Conservation (phyloP, 2,797 vertebrate species). For the Chanos chanos region DNA sequence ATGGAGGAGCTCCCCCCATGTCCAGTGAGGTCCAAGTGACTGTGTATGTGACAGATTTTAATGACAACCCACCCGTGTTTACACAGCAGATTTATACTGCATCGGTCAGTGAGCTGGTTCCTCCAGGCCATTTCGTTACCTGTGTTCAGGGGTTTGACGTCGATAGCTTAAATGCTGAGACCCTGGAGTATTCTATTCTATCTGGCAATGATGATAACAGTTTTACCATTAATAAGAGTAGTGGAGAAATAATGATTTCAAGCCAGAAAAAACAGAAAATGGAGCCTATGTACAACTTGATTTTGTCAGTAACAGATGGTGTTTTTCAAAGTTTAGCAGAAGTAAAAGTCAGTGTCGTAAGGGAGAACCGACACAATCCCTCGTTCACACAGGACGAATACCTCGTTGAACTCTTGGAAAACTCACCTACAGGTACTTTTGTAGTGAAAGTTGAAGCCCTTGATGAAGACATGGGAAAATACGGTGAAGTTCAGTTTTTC, state of each 20-base stretch:
- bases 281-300: slow-evolving; percentile 67
- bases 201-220: slow-evolving; percentile 76
- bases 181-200: slow-evolving; percentile 75
- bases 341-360: slow-evolving; percentile 66
- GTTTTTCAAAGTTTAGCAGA: slow-evolving; percentile 77
- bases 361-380: slow-evolving; percentile 77
- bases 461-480: slow-evolving; percentile 72
- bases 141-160: slow-evolving; percentile 76
- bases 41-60: slow-evolving; percentile 73
- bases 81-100: slow-evolving; percentile 73
- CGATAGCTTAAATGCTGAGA: slow-evolving; percentile 66
- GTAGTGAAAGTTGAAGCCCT: slow-evolving; percentile 71
- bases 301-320: slow-evolving; percentile 78
- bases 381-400: slow-evolving; percentile 75
- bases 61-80: slow-evolving; percentile 79
- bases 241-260: slow-evolving; percentile 73
- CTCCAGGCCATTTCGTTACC: slow-evolving; percentile 76
- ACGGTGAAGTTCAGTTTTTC: slow-evolving; percentile 71
- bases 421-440: slow-evolving; percentile 70
- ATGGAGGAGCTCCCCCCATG: slow-evolving; percentile 72
- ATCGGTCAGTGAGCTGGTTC: slow-evolving; percentile 71
- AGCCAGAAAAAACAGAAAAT: slow-evolving; percentile 61
- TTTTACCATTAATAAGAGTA: slow-evolving; percentile 70
- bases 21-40: slow-evolving; percentile 65
- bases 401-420: slow-evolving; percentile 78